Base-by-base conservation (phyloP, 2,797 vertebrate species). In the Danio tinwini region DNA sequence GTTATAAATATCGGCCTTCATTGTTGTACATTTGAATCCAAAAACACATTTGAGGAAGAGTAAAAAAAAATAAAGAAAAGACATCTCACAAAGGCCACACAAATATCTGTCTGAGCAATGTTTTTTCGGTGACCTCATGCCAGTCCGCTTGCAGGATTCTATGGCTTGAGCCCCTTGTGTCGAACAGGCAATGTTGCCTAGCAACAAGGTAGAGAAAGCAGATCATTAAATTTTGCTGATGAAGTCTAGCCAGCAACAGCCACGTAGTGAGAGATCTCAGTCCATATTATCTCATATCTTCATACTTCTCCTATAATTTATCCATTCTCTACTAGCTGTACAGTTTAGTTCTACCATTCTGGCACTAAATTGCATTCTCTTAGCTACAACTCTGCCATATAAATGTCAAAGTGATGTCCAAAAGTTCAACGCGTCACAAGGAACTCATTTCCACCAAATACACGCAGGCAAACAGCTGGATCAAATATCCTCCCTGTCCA, bases 131-230 rank as follows among this genome's bases (percentile, higher is more conserved):
- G 68, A 79, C 58, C 76, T 72, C 62, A 52, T 69, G 62, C 61
- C 70, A 74, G 55, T 44, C 71, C 17, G 87, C 85, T 89, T 88
- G 86, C 81, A 86, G 91, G 91, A 92, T 63, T 64, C 75, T 68
- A n/a, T 58, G 83, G 88, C 83, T 91, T 89, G 83, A 89, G 87
- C 61, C n/a, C 70, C 61, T 73, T 72, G 63, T 67, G 69, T 88
- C 82, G 83, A 89, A 88, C 50, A 70, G 84, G 40, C 83, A 81
- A 86, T 84, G 93, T 94, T 93, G 93, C 93, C 89, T 89, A 92
- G 93, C 93, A 94, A 94, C 92, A 93, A 89, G 89, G 86, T 84
- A 88, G 86, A 87, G 89, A 91, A 85, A 90, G 88, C 84, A 84
- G 87, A 91, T 91, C 88, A 92, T 92, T 90, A 91, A 88, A 91